Base-by-base conservation (phyloP, 2,888 invertebrate genomes). In the Polydrusus tereticollis region DNA sequence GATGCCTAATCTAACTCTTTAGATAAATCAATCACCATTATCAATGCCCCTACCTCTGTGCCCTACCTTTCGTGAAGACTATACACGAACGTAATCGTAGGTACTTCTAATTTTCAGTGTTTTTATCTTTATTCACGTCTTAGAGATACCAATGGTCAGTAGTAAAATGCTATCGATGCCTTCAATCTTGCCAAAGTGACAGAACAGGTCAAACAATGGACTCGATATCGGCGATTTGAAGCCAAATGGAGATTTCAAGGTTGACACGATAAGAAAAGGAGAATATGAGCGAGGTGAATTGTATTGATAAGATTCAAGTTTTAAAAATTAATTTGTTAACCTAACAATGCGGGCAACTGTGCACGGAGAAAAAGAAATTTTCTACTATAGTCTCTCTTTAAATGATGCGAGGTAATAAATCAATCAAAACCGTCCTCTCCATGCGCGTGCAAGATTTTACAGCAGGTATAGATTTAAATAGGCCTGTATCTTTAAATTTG, bases 121-220 rank as follows among this genome's bases (percentile, higher is more conserved):
- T n/a, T 26, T 50, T 26, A 23, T 8, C 26, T 23, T 14, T 26
- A 26, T 50, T n/a, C 50, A n/a, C 0, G 18, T 58, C 8, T 18
- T 18, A 21, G 21, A 38, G 41, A 58, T 36, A 21, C n/a, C 58
- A 38, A 38, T 20, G 58, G 58, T 21, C 57, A 45, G 59, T 67
- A 59, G 58, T 59, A 29, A 29, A 26, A 50, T 59, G 38, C 33
- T 68, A 68, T 68, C 68, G 52, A 41, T 20, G 52, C 21, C 14
- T 59, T 50, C 29, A 23, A 68, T 68, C 68, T 68, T 60, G 68
- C 68, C 50, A 68, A 60, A 60, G 52, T 68, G 68, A 60, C 68
- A 59, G 66, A 36, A 41, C 20, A 16, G 16, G n/a, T 12, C 38
- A 58, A 58, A 59, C 59, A 59, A 59, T 23, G 41, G 23, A 59